Evolutionary conservation across 2,888 invertebrate species (phyloP).

Genomic region (Phaonia tiefii): DNA sequence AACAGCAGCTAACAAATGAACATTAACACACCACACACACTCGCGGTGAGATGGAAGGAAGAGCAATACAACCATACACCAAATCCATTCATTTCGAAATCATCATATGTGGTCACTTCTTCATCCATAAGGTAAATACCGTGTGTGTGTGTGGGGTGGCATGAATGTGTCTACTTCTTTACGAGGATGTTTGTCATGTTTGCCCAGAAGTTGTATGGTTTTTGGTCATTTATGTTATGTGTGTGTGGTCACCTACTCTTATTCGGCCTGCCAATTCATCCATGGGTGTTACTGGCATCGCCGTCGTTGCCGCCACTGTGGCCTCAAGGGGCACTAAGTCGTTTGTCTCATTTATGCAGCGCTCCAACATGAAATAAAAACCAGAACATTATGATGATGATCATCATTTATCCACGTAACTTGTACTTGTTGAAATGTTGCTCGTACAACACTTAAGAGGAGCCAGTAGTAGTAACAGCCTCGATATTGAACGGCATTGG

Average conservation of each 20-base stretch:
- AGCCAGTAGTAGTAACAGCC: constrained; percentile 38
- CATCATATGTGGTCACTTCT: constrained; percentile 5
- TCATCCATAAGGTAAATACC: not conserved
- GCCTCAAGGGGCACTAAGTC: constrained; percentile 58
- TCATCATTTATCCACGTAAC: constrained; percentile 50
- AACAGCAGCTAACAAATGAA: constrained; percentile 57
- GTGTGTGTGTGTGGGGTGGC: not conserved
- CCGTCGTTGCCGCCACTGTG: constrained; percentile 6
- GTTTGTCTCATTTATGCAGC: constrained; percentile 60
- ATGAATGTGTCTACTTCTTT: not conserved
- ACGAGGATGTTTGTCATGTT: constrained; percentile 30
- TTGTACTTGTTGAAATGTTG: constrained; percentile 60
- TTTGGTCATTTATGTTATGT: not conserved
- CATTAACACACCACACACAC: constrained; percentile 43
- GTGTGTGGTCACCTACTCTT: not conserved
- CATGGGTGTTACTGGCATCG: not conserved
- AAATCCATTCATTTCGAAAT: constrained; percentile 18
- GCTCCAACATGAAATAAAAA: constrained; percentile 38
- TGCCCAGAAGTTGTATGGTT: constrained; percentile 8
- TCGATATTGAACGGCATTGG: constrained; percentile 38
- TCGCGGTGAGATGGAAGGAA: not conserved
- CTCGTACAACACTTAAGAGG: constrained; percentile 62
- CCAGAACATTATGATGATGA: constrained; percentile 58
- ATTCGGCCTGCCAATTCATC: constrained; percentile 6
- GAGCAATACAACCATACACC: too few relatives aligned